A percentile compares a stretch with the other conserved stretches of the same genome.
Evolutionary conservation across 2,888 invertebrate species (phyloP).

Genomic region (Digitonthophagus gazella): DNA sequence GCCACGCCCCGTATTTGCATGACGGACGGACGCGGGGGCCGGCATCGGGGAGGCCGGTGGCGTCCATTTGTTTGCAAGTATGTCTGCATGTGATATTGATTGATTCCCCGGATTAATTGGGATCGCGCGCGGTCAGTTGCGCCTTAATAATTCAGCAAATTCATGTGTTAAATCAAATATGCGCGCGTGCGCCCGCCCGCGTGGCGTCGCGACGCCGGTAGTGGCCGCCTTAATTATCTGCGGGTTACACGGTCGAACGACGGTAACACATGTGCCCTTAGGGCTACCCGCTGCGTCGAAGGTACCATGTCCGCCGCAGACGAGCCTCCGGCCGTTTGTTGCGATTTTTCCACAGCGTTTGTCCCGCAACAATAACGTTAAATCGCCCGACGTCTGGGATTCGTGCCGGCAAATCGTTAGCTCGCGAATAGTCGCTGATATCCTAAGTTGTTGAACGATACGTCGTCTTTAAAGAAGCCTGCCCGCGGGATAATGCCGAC

Average conservation of each 20-base stretch:
- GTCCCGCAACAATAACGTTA: conserved; percentile 28
- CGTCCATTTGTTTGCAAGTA: conserved; percentile 11
- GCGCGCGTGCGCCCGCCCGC: conserved; percentile 25
- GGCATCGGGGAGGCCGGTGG: not conserved
- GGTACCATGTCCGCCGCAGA: conserved; percentile 35
- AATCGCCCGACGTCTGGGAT: conserved; percentile 3
- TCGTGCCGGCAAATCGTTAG: conserved; percentile 3
- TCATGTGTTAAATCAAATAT: conserved; percentile 32
- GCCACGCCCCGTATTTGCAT: conserved; percentile 17
- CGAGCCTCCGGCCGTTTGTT: conserved; percentile 35
- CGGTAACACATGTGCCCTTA: conserved; percentile 37
- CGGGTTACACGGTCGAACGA: conserved; percentile 32
- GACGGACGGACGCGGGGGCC: conserved; percentile 8
- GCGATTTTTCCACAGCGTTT: conserved; percentile 36
- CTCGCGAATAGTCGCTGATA: conserved; percentile 7
- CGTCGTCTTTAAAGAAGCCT: conserved; percentile 12
- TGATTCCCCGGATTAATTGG: conserved; percentile 33
- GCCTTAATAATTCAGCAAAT: conserved; percentile 36
- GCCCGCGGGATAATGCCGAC: conserved; percentile 2
- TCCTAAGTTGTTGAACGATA: conserved; percentile 14
- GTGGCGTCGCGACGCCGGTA: conserved; percentile 24
- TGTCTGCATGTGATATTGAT: conserved; percentile 31
- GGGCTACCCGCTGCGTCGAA: conserved; percentile 30
- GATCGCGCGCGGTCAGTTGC: conserved; percentile 33
- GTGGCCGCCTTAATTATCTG: conserved; percentile 24